Base-by-base conservation (phyloP, 2,113 vertebrate species). In the Osmerus mordax region DNA sequence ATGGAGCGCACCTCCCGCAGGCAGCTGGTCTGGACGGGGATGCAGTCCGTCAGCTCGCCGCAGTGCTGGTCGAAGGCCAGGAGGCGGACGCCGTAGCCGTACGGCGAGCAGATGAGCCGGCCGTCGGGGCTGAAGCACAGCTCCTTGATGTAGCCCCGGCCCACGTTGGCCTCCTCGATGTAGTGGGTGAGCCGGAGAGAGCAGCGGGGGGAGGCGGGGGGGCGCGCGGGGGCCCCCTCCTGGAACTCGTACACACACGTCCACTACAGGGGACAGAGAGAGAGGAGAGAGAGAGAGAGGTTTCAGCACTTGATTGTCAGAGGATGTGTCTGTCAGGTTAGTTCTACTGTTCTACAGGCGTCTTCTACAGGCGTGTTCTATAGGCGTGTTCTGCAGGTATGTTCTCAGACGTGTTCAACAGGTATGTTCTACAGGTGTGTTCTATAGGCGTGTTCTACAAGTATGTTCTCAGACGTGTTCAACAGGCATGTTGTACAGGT, bases 181-280 rank as follows among this genome's bases (percentile, higher is more conserved):
- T 96, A 98, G 88, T 99, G 97, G 71, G 96, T 98, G 74, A 99
- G 91, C 64, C 94, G 93, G 58, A 99, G 91, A 19, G 96, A 98
- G 84, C 96, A 97, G 73, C 97, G 96, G 3, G 96, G 97, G 0
- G 96, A 96, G 32, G 94, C 89, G 0, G 94, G 92, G 11, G 93
- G 94, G 41, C 95, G 90, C 0, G 95, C 92, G 15, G 3, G 95
- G 68, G 77, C 94, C 73, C 84, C 96, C 75, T 7, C 96, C 87
- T 99, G 97, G 92, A 99, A 99, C 91, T 99, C 96, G 54, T 99
- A 99, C 79, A 99, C 97, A 80, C 97, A 99, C 32, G 97, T 99
- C 97, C 97, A 99, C 97, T 99, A 73, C 32, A 64, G 47, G 59
- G 29, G 16, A 73, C 16, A 11, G 71, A 23, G 76, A 59, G 76